Conservation (phyloP, 2,888 invertebrate genomes). For the Protophormia terraenovae region DNA sequence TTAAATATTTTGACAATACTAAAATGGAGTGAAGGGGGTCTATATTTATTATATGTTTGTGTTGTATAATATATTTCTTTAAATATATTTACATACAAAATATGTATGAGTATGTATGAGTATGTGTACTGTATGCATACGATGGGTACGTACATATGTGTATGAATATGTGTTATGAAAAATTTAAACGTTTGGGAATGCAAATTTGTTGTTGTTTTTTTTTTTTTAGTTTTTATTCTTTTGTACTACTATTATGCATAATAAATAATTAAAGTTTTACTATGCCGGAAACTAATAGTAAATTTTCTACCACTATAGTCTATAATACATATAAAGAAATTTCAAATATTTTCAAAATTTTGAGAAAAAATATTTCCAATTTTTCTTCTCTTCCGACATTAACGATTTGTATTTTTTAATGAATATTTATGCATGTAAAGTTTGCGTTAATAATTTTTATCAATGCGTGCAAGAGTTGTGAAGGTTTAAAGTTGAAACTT, state of each 20-base stretch:
- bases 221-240: background rate
- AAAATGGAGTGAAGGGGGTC: background rate
- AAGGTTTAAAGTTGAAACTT: no score
- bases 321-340: no score
- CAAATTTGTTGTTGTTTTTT: conserved; percentile 31
- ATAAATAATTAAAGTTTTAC: conserved; percentile 22
- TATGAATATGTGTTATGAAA: background rate
- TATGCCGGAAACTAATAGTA: conserved; percentile 46
- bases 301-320: conserved; percentile 40
- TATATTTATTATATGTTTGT: background rate
- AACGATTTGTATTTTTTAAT: no score
- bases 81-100: background rate
- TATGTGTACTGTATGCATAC: no score
- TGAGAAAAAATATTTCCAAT: no score
- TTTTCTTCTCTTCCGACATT: no score
- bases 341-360: no score
- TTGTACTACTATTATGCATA: background rate
- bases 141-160: no score
- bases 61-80: no score
- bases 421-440: no score
- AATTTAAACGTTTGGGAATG: conserved; percentile 19
- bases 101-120: background rate
- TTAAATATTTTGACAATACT: conserved; percentile 38
- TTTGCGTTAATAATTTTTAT: no score
- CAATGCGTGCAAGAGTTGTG: no score